These are phyloP conservation scores for Drosophila tsacasi DNA, from an alignment of 1,140 invertebrate genomes.

Conservation along the genomic window DNA sequence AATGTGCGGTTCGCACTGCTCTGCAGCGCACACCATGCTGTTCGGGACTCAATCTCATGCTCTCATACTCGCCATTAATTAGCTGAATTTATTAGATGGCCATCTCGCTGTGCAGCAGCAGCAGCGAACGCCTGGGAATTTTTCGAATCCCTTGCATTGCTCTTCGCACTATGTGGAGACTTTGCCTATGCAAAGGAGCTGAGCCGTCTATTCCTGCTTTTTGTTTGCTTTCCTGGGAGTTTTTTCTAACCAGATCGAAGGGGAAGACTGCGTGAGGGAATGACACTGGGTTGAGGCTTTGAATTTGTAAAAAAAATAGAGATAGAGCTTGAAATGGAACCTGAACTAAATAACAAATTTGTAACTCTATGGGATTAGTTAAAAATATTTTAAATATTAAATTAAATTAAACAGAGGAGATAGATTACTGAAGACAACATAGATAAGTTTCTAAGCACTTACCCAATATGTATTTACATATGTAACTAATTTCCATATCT, in stretches of 20 bases:
- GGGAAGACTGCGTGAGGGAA: constrained; percentile 18
- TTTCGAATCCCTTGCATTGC: constrained; percentile 79
- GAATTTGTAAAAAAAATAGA: neutral
- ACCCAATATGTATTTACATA: too few species aligned
- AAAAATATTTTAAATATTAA: too few species aligned
- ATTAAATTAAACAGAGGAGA: too few species aligned
- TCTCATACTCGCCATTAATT: constrained; percentile 84
- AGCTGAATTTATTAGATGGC: constrained; percentile 85
- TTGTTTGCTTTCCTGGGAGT: constrained; percentile 14
- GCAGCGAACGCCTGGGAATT: constrained; percentile 78
- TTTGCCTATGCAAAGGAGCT: constrained; percentile 58
- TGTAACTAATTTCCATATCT: neutral
- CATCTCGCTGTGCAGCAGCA: constrained; percentile 64
- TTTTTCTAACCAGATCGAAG: neutral
- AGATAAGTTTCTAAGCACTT: too few species aligned
- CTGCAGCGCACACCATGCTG: constrained; percentile 8
- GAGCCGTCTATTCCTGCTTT: constrained; percentile 5
- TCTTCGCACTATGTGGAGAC: constrained; percentile 59
- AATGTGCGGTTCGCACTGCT: constrained; percentile 70
- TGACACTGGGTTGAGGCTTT: too few species aligned
- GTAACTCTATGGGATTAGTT: too few species aligned
- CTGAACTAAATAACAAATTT: neutral
- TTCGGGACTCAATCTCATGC: constrained; percentile 72
- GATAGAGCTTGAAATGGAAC: neutral
- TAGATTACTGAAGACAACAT: too few species aligned